Evolutionary conservation across 2,113 vertebrate genomes (phyloP), one percentile per base, ranked within the genome.

Genomic region (Empidonax traillii): DNA sequence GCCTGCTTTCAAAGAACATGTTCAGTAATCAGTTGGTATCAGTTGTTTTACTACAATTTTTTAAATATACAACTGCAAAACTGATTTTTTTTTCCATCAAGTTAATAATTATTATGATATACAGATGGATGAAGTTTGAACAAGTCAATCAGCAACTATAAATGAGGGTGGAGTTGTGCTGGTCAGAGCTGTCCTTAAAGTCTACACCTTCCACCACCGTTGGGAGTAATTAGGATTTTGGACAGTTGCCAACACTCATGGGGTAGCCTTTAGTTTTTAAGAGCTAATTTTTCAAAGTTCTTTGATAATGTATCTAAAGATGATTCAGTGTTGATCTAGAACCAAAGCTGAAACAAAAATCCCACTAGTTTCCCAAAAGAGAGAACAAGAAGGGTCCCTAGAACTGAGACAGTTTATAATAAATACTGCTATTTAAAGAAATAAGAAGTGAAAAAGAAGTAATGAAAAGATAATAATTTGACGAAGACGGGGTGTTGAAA

Each of bases 391-490:
- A 87, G 15, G 9, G 11, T 75, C 15, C 86, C 35, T 84, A 81
- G 72, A 81, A 61, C 30, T 22, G 52, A 82, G n/a, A 46, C 2
- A 25, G 31, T 71, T 94, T 67, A 47, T 51, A 72, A 24, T 59
- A 87, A 85, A 63, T 58, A 62, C 27, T 37, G 7, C 31, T 82
- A 35, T 10, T 85, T 63, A 63, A 63, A 63, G 18, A 63, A 41
- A 41, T 41, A 63, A 63, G 25, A 41, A 63, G 53, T 19, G 27
- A 55, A 76, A 71, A 69, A 84, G 18, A 87, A 62, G 37, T 46
- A 78, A 90, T 61, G 27, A 81, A 85, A 83, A 85, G 7, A 77
- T 47, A 85, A n/a, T 91, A 79, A 95, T 83, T 95, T 87, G 46
- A 35, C 71, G 77, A 77, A 74, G 71, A 90, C 14, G 59, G 19